Evolutionary conservation across 2,113 vertebrate species (phyloP), one percentile per base, ranked within the genome.

Genomic region (Chlorodrepanis virens): DNA sequence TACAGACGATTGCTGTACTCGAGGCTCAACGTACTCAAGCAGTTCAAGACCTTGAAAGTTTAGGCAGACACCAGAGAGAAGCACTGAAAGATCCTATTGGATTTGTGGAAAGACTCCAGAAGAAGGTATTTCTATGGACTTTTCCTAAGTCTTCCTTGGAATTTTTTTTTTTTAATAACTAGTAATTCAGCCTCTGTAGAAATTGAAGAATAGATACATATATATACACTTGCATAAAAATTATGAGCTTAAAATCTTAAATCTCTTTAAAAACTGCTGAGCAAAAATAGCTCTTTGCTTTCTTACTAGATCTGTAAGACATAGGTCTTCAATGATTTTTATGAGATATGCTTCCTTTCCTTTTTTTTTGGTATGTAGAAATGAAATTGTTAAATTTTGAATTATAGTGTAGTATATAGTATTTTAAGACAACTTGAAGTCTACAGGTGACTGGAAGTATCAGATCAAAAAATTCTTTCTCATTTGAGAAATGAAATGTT

Each of bases 31-130:
- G 99, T 74, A 99, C 99, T 63, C 99, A 99, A 98, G 99, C 99
- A 97, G 98, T 99, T 94, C 98, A 99, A 97, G 99, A 99, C 98
- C 98, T 99, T 97, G 99, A 99, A 98, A 98, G 97, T 93, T 97
- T 99, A 98, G 98, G 98, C 68, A 98, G 97, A 93, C 99, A 99
- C 93, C 99, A 99, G 98, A 99, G 98, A 90, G 98, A 99, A 97
- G 99, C 99, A 15, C 98, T 99, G 69, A 88, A 96, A 47, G 98
- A 99, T 97, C 99, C 99, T 89, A 98, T 99, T 97, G 97, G 97
- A 97, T 99, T 99, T 98, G 99, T 99, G 97, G 99, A 99, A 97
- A 99, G 98, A 97, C 99, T 99, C 96, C 99, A 99, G 97, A 99
- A 99, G 98, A 98, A 97, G 99, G 99, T 99, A 98, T 90, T 95